Conservation (phyloP, 2,797 vertebrate species). For the Microctenopoma steveboyesi region DNA sequence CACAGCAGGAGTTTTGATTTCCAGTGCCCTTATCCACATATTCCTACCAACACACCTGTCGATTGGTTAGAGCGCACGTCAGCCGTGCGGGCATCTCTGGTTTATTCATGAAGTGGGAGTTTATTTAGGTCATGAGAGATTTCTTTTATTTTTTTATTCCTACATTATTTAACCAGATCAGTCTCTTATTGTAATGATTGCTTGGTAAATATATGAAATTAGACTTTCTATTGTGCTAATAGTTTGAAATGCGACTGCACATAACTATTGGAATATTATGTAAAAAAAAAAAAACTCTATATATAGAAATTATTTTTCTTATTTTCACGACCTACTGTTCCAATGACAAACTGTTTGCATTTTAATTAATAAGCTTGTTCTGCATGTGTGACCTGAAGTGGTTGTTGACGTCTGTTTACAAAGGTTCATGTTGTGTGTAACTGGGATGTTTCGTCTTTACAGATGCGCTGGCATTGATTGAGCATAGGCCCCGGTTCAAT, state of each 20-base stretch:
- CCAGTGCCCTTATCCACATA: constrained; percentile 94
- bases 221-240: constrained; percentile 62
- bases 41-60: constrained; percentile 73
- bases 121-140: constrained; percentile 72
- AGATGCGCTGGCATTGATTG: constrained; percentile 48
- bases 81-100: constrained; percentile 80
- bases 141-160: constrained; percentile 78
- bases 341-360: constrained; percentile 83
- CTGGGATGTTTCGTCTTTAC: constrained; percentile 57
- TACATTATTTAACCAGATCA: constrained; percentile 71
- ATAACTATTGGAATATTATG: constrained; percentile 67
- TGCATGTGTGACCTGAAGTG: constrained; percentile 88
- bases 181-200: constrained; percentile 42
- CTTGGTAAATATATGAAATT: constrained; percentile 56
- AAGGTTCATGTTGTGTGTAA: constrained; percentile 58
- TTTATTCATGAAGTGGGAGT: constrained; percentile 50
- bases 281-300: constrained; percentile 47
- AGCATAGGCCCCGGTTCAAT: constrained; percentile 44
- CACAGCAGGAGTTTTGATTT: constrained; percentile 85
- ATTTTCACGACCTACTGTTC: constrained; percentile 82
- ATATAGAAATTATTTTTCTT: constrained; percentile 78
- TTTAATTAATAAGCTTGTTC: constrained; percentile 78
- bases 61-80: constrained; percentile 83
- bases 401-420: constrained; percentile 77
- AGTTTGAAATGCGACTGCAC: constrained; percentile 56